phyloP scores from a whole-genome alignment of 2,797 vertebrate species.

The Toxotes lorentzi region DNA sequence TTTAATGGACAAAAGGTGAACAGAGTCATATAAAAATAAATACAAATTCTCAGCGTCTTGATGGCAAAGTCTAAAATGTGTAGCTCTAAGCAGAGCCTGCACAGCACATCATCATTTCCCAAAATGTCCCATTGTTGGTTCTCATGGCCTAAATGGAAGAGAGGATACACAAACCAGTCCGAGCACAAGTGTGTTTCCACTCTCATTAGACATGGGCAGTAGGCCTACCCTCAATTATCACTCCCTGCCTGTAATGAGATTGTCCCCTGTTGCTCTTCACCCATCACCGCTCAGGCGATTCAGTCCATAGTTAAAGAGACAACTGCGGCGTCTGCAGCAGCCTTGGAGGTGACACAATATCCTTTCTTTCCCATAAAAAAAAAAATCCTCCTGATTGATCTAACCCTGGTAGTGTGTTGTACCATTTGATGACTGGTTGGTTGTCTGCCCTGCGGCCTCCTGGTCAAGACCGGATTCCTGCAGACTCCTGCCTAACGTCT shows the following conservation, averaged over 20 bases:
- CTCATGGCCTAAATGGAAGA: conserved; percentile 19
- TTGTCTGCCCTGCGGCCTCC: conserved; percentile 82
- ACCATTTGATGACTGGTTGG: conserved; percentile 45
- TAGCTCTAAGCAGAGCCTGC: background rate
- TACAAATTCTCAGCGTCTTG: background rate
- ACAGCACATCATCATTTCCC: background rate
- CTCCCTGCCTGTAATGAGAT: conserved; percentile 28
- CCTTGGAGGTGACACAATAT: conserved; percentile 1
- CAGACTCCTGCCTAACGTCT: conserved; percentile 89
- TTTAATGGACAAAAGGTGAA: conserved; percentile 8
- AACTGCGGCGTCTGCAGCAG: conserved; percentile 25
- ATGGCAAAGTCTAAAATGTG: background rate
- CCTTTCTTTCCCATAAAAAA: background rate
- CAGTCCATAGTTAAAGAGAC: conserved; percentile 8
- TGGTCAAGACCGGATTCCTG: conserved; percentile 87
- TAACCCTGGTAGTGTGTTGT: background rate
- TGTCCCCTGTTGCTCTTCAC: conserved; percentile 35
- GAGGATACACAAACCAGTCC: conserved; percentile 41
- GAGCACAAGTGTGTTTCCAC: conserved; percentile 4
- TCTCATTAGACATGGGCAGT: conserved; percentile 44
- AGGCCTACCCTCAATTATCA: conserved; percentile 43
- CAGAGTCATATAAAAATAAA: conserved; percentile 25
- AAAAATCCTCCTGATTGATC: background rate
- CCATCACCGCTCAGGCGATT: conserved; percentile 40
- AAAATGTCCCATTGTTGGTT: conserved; percentile 18